These are phyloP conservation scores for Drosophila meridionalis DNA, from an alignment of 2,888 invertebrate genomes.

Conservation along the genomic window DNA sequence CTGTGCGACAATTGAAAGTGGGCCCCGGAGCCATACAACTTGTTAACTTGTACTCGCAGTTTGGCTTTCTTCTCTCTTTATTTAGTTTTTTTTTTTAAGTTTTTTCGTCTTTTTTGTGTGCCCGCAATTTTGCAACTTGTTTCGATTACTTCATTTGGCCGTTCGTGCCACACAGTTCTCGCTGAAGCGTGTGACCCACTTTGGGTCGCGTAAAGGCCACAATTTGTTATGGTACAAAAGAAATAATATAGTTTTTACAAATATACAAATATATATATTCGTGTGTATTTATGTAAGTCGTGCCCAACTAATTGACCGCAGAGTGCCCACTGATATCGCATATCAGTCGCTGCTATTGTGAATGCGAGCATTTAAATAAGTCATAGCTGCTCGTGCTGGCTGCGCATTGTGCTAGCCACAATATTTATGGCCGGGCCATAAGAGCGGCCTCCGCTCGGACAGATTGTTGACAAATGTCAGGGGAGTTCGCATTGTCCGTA, in stretches of 20 bases:
- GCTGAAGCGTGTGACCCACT: slow-evolving; percentile 54
- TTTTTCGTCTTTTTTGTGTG: neutral
- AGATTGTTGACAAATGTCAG: slow-evolving; percentile 73
- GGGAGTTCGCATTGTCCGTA: slow-evolving; percentile 47
- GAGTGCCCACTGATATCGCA: slow-evolving; percentile 46
- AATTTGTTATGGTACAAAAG: slow-evolving; percentile 51
- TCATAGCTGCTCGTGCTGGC: neutral
- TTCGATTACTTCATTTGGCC: slow-evolving; percentile 71
- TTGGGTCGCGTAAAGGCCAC: slow-evolving; percentile 36
- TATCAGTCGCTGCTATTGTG: slow-evolving; percentile 36
- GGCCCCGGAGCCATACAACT: slow-evolving; percentile 57
- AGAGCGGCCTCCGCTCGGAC: slow-evolving; percentile 56
- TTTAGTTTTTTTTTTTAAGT: neutral
- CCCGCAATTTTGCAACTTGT: slow-evolving; percentile 44
- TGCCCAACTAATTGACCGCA: slow-evolving; percentile 52
- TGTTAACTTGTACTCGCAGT: slow-evolving; percentile 66
- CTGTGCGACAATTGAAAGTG: slow-evolving; percentile 77
- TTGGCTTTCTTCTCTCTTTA: slow-evolving; percentile 27
- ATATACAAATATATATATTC: slow-evolving; percentile 21
- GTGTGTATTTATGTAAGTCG: slow-evolving; percentile 34
- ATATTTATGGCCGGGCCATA: slow-evolving; percentile 61
- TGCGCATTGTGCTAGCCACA: slow-evolving; percentile 55
- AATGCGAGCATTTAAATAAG: slow-evolving; percentile 44
- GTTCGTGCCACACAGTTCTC: slow-evolving; percentile 29
- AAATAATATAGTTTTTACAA: slow-evolving; percentile 44